A percentile compares a stretch with the other conserved stretches of the same genome.
Conservation (phyloP, 2,888 invertebrate species). For the Rhogogaster chlorosoma region DNA sequence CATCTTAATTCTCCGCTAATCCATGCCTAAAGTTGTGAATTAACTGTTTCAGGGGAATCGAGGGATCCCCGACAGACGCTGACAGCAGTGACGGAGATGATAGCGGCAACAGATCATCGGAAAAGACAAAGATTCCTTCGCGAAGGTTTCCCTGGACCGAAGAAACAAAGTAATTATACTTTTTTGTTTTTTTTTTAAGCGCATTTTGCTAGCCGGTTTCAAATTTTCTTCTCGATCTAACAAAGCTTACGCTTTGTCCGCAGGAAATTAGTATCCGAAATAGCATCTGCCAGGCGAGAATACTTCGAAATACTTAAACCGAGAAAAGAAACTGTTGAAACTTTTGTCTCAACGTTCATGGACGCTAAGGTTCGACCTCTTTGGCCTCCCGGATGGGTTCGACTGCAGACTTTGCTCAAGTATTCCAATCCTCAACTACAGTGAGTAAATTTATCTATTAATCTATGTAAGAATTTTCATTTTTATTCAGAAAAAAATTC, state of each 20-base stretch:
- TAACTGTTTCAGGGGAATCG: slow-evolving; percentile 70
- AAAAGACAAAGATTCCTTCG: slow-evolving; percentile 83
- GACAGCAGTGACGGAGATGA: slow-evolving; percentile 73
- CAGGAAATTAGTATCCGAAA: slow-evolving; percentile 70
- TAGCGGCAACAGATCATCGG: slow-evolving; percentile 72
- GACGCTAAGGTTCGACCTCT: slow-evolving; percentile 82
- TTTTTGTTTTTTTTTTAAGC: neutral
- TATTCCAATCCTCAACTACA: slow-evolving; percentile 76
- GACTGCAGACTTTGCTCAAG: slow-evolving; percentile 80
- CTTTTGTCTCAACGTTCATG: slow-evolving; percentile 80
- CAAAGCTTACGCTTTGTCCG: neutral
- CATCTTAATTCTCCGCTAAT: neutral
- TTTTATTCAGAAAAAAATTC: no score
- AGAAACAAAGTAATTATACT: slow-evolving; percentile 82
- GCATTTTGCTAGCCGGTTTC: neutral
- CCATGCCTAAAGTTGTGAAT: neutral
- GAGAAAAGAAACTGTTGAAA: slow-evolving; percentile 78
- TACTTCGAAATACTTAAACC: slow-evolving; percentile 78
- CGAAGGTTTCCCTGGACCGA: slow-evolving; percentile 88
- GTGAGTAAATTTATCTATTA: slow-evolving; percentile 59
- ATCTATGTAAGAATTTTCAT: neutral
- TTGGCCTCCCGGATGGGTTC: slow-evolving; percentile 86
- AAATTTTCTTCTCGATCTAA: neutral
- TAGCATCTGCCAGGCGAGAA: slow-evolving; percentile 68
- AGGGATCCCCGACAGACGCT: slow-evolving; percentile 66